Evolutionary conservation across 2,113 vertebrate species (phyloP).

Genomic region (Salvator merianae): DNA sequence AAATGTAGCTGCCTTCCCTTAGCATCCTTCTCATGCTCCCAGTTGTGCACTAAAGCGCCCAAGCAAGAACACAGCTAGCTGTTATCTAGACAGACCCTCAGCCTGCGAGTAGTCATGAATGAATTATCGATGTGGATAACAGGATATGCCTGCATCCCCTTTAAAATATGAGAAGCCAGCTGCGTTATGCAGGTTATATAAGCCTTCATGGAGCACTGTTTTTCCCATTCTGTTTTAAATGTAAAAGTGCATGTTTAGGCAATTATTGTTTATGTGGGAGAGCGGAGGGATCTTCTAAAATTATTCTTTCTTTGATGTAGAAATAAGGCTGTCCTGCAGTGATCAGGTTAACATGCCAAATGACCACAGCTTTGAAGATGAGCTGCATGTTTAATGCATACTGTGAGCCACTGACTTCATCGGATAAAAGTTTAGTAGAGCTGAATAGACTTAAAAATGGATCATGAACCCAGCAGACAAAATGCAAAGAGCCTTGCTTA

Average conservation of each 20-base stretch:
- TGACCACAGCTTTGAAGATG: slow-evolving; percentile 64
- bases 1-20: background rate
- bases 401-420: slow-evolving; percentile 60
- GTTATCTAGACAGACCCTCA: background rate
- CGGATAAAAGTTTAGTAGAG: slow-evolving; percentile 58
- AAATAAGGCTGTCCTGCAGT: slow-evolving; percentile 63
- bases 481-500: slow-evolving; percentile 24
- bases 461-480: slow-evolving; percentile 49
- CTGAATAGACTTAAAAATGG: slow-evolving; percentile 59
- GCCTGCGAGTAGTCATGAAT: slow-evolving; percentile 4
- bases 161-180: slow-evolving; percentile 33
- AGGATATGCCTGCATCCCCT: background rate
- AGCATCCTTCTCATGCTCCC: background rate
- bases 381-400: slow-evolving; percentile 45
- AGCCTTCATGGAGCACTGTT: slow-evolving; percentile 28
- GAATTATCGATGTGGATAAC: slow-evolving; percentile 13
- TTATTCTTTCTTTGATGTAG: slow-evolving; percentile 71
- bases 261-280: slow-evolving; percentile 50
- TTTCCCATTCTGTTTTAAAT: slow-evolving; percentile 55
- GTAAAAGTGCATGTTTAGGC: slow-evolving; percentile 63
- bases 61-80: background rate
- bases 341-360: slow-evolving; percentile 69
- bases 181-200: slow-evolving; percentile 19
- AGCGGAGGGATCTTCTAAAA: slow-evolving; percentile 39
- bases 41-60: slow-evolving; percentile 7